phyloP scores from a whole-genome alignment of 2,797 vertebrate genomes.

The Harpagifer antarcticus region DNA sequence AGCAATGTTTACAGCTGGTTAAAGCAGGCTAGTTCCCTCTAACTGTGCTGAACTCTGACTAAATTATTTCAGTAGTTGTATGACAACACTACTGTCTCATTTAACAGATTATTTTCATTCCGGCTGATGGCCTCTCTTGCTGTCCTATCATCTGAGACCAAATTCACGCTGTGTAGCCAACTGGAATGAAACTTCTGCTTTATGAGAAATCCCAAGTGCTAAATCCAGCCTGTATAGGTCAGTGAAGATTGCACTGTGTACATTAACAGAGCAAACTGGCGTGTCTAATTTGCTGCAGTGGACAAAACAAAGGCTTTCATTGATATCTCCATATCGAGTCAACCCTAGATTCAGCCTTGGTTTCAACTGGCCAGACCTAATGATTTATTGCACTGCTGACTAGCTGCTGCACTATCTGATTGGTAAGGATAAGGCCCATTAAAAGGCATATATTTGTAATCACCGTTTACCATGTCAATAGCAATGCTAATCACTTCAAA shows the following conservation, averaged over 20 bases:
- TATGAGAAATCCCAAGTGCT: slow-evolving; percentile 71
- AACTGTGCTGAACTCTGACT: slow-evolving; percentile 17
- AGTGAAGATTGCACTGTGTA: slow-evolving; percentile 70
- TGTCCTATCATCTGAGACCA: slow-evolving; percentile 49
- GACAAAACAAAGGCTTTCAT: slow-evolving; percentile 81
- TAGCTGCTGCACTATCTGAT: slow-evolving; percentile 72
- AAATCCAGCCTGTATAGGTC: slow-evolving; percentile 69
- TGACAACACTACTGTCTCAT: slow-evolving; percentile 61
- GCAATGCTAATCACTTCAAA: slow-evolving; percentile 74
- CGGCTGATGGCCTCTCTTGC: slow-evolving; percentile 54
- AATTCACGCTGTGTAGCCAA: slow-evolving; percentile 58
- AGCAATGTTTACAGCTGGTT: slow-evolving; percentile 63
- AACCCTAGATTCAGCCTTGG: slow-evolving; percentile 57
- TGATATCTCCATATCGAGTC: slow-evolving; percentile 80
- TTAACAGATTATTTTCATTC: slow-evolving; percentile 71
- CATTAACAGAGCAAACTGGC: slow-evolving; percentile 70
- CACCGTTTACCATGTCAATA: slow-evolving; percentile 81
- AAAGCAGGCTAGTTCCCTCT: slow-evolving; percentile 30
- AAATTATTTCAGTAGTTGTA: slow-evolving; percentile 36
- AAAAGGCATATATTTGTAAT: slow-evolving; percentile 81
- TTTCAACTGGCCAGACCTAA: slow-evolving; percentile 69
- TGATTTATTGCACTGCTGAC: slow-evolving; percentile 77
- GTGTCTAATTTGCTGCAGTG: slow-evolving; percentile 78
- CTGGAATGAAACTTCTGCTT: slow-evolving; percentile 74
- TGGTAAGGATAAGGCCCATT: slow-evolving; percentile 71